Percentiles rank a stretch among this genome's conserved stretches.
These are phyloP conservation scores for Geotrupes spiniger DNA, from an alignment of 2,888 invertebrate genomes.

Conservation along the genomic window DNA sequence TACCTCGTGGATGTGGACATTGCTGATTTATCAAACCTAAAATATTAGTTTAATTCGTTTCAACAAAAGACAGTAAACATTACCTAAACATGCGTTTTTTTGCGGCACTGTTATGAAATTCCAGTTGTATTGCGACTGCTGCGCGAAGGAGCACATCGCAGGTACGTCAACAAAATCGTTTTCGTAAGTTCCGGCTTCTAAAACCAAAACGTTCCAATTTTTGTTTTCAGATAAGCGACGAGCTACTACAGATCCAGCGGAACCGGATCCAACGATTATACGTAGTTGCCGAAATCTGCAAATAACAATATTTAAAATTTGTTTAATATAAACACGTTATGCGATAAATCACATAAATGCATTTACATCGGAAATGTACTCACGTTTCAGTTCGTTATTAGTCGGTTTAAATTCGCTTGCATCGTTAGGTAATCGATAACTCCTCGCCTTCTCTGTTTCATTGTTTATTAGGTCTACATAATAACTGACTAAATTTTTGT, in stretches of 20 bases:
- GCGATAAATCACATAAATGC: neutral
- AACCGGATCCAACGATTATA: slow-evolving; percentile 20
- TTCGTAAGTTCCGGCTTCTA: slow-evolving; percentile 24
- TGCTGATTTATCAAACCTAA: slow-evolving; percentile 1
- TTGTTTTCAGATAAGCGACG: slow-evolving; percentile 18
- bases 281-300: slow-evolving; percentile 19
- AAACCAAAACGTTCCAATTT: slow-evolving; percentile 16
- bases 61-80: neutral
- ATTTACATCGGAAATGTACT: too few species aligned
- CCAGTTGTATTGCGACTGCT: slow-evolving; percentile 20
- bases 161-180: slow-evolving; percentile 23
- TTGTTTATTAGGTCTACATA: too few species aligned
- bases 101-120: slow-evolving; percentile 20
- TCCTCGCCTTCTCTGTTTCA: too few species aligned
- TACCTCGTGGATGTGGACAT: slow-evolving; percentile 59
- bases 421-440: too few species aligned
- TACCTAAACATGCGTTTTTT: slow-evolving; percentile 20
- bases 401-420: too few species aligned
- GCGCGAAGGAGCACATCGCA: slow-evolving; percentile 10
- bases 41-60: neutral
- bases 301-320: neutral
- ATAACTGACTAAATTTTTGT: too few species aligned
- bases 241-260: slow-evolving; percentile 21
- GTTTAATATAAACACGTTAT: too few species aligned
- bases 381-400: too few species aligned